These are phyloP conservation scores for Bombus waltoni DNA, from an alignment of 1,140 invertebrate genomes.

Conservation along the genomic window DNA sequence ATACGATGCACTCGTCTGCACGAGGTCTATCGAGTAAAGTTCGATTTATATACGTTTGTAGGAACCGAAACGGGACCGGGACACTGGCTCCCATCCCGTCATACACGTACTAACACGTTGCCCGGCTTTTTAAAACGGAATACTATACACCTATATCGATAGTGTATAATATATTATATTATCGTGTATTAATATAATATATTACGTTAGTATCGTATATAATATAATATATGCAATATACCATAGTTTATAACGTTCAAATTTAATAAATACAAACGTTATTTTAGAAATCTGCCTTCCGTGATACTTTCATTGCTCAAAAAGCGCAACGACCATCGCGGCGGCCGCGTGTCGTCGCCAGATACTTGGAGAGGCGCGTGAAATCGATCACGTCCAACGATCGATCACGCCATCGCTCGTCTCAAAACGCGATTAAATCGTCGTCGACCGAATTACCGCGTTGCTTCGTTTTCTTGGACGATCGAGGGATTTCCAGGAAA, in stretches of 20 bases:
- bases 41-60: conserved; percentile 18
- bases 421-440: background rate
- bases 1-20: background rate
- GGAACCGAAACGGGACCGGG: background rate
- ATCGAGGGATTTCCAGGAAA: background rate
- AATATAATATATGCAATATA: conserved; percentile 14
- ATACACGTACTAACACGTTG: background rate
- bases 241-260: conserved; percentile 34
- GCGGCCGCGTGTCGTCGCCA: background rate
- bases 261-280: conserved; percentile 38
- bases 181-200: conserved; percentile 22
- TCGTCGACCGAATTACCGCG: background rate
- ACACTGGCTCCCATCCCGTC: background rate
- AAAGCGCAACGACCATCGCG: background rate
- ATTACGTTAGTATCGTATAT: conserved; percentile 27
- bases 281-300: conserved; percentile 32
- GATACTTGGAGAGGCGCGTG: background rate
- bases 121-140: conserved; percentile 6
- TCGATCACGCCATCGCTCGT: background rate
- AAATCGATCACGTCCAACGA: background rate
- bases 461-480: background rate
- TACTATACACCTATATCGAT: background rate
- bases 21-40: background rate
- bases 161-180: conserved; percentile 11
- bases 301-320: background rate